Base-by-base conservation (phyloP, 2,888 invertebrate genomes). In the Syrista parreyssii region DNA sequence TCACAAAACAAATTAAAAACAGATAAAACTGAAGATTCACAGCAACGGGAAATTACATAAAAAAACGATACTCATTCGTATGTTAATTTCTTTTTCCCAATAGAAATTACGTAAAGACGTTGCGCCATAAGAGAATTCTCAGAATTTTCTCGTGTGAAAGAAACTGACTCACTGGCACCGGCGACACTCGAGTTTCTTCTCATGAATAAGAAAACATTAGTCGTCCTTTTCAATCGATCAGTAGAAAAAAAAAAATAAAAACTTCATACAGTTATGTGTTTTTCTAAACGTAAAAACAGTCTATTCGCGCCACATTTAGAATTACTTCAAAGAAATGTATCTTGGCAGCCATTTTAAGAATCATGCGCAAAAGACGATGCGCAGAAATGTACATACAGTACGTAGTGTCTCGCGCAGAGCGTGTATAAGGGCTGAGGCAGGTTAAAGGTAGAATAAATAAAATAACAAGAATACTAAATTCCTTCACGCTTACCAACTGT, bases 401-500 rank as follows among this genome's bases (percentile, higher is more conserved):
- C 15, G 55, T 23, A 23, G 23, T 9, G 55, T 23, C 55, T 23
- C 1, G 55, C 9, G 55, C 9, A 23, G 23, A 55, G 23, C 23
- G 23, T 55, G 55, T 9, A 9, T 55, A 55, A 55, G 23, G 55
- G 55, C 23, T 55, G 2, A 23, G 55, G 55, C 9, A 23, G 55
- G 55, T 23, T 23, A 55, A 55, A 55, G 15, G 23, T 9, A 55
- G 40, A 40, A 55, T 1, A 9, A 55, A 55, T 15, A 55, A 23
- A 55, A 23, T 55, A 55, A 55, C 23, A 55, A 9, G 55, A 55
- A 55, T 3, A 6, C 9, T 9, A 55, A 55, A 55, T 55, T 23
- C 55, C 23, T 23, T 33, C 31, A 71, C 71, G 71, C 71, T 71
- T 71, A 71, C 71, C 71, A 71, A 71, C 71, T 33, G 71, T 4